phyloP scores from a whole-genome alignment of 1,140 invertebrate genomes.

The Galleria mellonella region DNA sequence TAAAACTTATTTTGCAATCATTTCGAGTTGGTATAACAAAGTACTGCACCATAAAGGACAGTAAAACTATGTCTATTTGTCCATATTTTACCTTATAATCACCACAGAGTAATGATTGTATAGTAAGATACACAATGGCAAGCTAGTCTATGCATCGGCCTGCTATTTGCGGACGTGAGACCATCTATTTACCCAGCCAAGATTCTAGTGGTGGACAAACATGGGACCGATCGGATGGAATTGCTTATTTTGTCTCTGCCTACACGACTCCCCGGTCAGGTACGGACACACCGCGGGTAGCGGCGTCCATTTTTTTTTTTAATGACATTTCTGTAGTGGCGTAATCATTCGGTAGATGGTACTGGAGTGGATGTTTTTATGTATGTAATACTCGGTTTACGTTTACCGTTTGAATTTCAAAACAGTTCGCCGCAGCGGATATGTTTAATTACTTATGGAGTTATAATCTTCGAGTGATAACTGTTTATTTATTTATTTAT shows the following conservation, averaged over 20 bases:
- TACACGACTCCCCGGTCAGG: constrained; percentile 47
- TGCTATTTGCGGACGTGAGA: constrained; percentile 69
- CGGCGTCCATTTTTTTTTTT: constrained; percentile 28
- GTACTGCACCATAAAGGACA: no score
- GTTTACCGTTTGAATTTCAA: constrained; percentile 51
- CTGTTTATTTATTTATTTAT: no score
- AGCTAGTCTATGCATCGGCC: constrained; percentile 49
- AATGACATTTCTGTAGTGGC: constrained; percentile 31
- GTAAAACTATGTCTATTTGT: constrained; percentile 42
- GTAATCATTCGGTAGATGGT: constrained; percentile 46
- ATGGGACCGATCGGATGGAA: constrained; percentile 65
- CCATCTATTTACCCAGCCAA: constrained; percentile 63
- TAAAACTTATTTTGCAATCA: no score
- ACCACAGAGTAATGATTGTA: constrained; percentile 36
- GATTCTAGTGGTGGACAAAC: constrained; percentile 70
- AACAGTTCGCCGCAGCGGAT: no score
- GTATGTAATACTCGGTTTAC: constrained; percentile 19
- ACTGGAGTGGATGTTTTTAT: constrained; percentile 40
- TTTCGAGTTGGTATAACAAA: no score
- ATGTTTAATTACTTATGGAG: no score
- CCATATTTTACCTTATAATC: constrained; percentile 46
- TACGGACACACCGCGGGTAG: constrained; percentile 26
- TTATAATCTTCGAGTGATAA: no score
- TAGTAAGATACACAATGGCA: constrained; percentile 9
- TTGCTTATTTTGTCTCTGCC: constrained; percentile 72